Conservation (phyloP, 1,140 invertebrate genomes). For the Ips nitidus region DNA sequence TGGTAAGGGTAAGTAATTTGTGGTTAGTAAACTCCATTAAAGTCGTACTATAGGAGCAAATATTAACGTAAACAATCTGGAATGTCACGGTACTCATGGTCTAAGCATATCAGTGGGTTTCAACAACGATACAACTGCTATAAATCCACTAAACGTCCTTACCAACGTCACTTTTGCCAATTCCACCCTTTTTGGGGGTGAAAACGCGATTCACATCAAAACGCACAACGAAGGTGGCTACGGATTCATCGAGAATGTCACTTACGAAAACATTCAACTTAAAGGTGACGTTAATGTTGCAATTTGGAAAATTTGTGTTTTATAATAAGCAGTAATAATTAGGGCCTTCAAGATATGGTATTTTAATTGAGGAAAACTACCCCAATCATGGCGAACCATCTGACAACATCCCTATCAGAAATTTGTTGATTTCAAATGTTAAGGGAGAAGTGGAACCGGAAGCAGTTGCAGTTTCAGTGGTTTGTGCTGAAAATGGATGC, state of each 20-base stretch:
- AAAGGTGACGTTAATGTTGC: slow-evolving; percentile 10
- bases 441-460: slow-evolving; percentile 1
- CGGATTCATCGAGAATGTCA: slow-evolving; percentile 27
- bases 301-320: neutral
- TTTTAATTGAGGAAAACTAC: slow-evolving; percentile 23
- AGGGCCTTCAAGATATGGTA: slow-evolving; percentile 20
- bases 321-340: neutral
- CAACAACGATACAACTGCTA: slow-evolving; percentile 6
- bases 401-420: slow-evolving; percentile 17
- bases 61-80: slow-evolving; percentile 15
- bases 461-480: slow-evolving; percentile 9
- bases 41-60: slow-evolving; percentile 19
- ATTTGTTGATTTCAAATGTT: slow-evolving; percentile 11
- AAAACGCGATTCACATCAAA: slow-evolving; percentile 36
- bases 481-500: slow-evolving; percentile 20
- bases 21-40: neutral
- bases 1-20: slow-evolving; percentile 3
- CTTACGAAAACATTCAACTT: slow-evolving; percentile 32
- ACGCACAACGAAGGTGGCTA: slow-evolving; percentile 24
- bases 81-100: slow-evolving; percentile 33
- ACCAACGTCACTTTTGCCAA: slow-evolving; percentile 21
- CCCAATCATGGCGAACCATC: slow-evolving; percentile 3
- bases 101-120: slow-evolving; percentile 30
- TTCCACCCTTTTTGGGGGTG: slow-evolving; percentile 19
- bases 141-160: slow-evolving; percentile 12